phyloP scores from a whole-genome alignment of 2,888 invertebrate genomes.

The Zelleria hepariella region DNA sequence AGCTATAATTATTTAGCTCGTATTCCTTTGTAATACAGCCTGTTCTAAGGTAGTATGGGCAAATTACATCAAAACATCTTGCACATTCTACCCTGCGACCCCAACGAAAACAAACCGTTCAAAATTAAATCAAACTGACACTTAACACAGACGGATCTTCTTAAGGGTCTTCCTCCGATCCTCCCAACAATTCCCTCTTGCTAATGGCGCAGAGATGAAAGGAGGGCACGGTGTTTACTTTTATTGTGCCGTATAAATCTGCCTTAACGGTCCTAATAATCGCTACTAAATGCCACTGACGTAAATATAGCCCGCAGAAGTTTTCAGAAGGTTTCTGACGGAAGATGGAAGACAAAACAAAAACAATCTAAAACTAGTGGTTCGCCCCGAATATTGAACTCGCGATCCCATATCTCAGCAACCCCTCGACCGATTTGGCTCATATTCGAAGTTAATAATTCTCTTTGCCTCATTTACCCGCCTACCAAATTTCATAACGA shows the following conservation, averaged over 20 bases:
- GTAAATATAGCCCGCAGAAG: background rate
- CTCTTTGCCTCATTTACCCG: no score
- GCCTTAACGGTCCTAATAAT: conserved; percentile 64
- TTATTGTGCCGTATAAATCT: conserved; percentile 68
- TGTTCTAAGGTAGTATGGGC: no score
- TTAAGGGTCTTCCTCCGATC: background rate
- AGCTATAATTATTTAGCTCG: no score
- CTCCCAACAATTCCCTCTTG: background rate
- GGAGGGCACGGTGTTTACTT: conserved; percentile 47
- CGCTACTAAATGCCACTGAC: conserved; percentile 47
- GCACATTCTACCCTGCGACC: no score
- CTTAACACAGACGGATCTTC: conserved; percentile 4
- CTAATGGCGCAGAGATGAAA: conserved; percentile 12
- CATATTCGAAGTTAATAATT: no score
- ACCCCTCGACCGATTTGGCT: no score
- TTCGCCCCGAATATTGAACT: no score
- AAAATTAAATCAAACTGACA: conserved; percentile 1
- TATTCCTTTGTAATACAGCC: no score
- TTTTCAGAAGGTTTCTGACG: background rate
- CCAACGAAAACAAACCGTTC: background rate
- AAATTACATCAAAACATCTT: no score
- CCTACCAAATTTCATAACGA: no score
- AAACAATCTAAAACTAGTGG: no score
- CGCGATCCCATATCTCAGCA: no score
- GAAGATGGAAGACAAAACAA: background rate